Percentiles rank a stretch among this genome's conserved stretches.
These are phyloP conservation scores for Acropternis orthonyx DNA, from an alignment of 2,797 vertebrate species.

Conservation along the genomic window DNA sequence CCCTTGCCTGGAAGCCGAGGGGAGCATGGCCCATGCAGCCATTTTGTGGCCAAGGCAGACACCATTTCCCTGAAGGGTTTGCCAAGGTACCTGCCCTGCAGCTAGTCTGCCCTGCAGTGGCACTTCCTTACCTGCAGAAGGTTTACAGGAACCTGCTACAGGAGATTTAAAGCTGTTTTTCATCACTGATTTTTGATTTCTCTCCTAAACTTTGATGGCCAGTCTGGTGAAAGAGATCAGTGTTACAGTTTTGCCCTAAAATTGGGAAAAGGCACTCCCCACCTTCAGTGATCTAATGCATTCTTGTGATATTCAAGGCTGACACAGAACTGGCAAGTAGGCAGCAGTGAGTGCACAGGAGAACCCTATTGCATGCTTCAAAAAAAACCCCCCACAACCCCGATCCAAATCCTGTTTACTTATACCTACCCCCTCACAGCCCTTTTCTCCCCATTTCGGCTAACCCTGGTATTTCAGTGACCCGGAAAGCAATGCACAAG, in stretches of 20 bases:
- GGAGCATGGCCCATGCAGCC: background rate
- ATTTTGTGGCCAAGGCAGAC: background rate
- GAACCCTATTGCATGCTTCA: background rate
- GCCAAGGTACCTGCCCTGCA: background rate
- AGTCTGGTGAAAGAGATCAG: background rate
- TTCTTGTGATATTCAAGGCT: background rate
- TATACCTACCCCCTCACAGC: background rate
- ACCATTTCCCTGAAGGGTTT: background rate
- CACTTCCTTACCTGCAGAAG: background rate
- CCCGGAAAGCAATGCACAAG: background rate
- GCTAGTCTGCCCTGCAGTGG: background rate
- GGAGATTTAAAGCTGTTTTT: background rate
- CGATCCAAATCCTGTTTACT: background rate
- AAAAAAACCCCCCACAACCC: background rate
- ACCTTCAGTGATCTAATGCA: too few species aligned
- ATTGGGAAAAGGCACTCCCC: fast-evolving
- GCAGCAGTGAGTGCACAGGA: background rate
- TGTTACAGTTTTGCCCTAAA: background rate
- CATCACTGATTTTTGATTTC: background rate
- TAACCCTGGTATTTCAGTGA: background rate
- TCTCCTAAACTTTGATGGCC: background rate
- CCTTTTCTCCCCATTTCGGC: background rate
- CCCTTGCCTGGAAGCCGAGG: background rate
- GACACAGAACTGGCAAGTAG: background rate
- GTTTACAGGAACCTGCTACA: background rate